These are phyloP conservation scores for Aldrovandia affinis DNA, from an alignment of 2,797 vertebrate species.

Conservation along the genomic window DNA sequence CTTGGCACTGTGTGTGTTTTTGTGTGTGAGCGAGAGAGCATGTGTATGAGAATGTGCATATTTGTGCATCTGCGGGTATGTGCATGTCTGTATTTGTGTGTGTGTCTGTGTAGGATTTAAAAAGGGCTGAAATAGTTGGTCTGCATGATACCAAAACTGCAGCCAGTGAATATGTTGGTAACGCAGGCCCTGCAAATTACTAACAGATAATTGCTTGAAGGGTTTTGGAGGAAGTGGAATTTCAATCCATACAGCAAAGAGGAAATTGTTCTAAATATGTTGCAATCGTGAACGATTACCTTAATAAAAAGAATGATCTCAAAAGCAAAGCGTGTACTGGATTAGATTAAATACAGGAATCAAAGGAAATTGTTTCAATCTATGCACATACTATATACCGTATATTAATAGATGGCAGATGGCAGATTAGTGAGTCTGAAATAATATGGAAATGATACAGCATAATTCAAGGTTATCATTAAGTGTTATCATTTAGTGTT, in stretches of 20 bases:
- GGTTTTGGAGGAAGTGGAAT: constrained; percentile 33
- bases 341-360: constrained; percentile 44
- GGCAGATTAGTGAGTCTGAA: no score
- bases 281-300: constrained; percentile 47
- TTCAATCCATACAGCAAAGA: constrained; percentile 38
- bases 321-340: constrained; percentile 38
- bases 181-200: constrained; percentile 13
- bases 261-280: constrained; percentile 44
- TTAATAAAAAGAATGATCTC: constrained; percentile 47
- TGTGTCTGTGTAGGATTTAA: neutral
- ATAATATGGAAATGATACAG: no score
- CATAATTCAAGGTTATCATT: no score
- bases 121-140: neutral
- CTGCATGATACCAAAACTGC: neutral
- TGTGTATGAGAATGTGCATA: neutral
- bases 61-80: neutral
- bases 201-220: constrained; percentile 29
- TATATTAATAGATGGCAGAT: neutral
- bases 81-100: constrained; percentile 1
- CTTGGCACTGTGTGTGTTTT: neutral
- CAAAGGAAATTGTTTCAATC: constrained; percentile 33
- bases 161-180: neutral
- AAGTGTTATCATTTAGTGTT: no score
- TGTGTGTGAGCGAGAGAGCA: neutral
- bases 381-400: constrained; percentile 12